A percentile compares a stretch with the other conserved stretches of the same genome.
These are phyloP conservation scores for Pangasius mekongensis DNA, from an alignment of 2,797 vertebrate species.

Conservation along the genomic window DNA sequence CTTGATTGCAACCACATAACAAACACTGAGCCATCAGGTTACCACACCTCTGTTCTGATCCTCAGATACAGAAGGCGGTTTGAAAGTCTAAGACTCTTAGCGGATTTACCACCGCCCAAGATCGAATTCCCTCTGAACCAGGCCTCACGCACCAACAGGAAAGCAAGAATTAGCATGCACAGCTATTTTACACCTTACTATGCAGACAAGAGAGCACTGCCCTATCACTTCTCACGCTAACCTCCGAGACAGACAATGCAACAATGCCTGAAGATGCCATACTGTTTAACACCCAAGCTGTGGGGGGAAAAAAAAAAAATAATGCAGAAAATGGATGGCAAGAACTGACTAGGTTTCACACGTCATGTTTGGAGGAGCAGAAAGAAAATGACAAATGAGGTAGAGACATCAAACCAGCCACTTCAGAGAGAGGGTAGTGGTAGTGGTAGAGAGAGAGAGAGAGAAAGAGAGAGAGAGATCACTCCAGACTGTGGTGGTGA, in stretches of 20 bases:
- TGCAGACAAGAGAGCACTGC: conserved; percentile 60
- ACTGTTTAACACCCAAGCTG: conserved; percentile 47
- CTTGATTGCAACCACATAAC: conserved; percentile 76
- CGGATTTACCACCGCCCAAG: conserved; percentile 28
- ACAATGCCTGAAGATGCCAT: conserved; percentile 57
- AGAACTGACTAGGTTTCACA: conserved; percentile 64
- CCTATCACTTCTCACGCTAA: conserved; percentile 56
- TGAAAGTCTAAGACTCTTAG: conserved; percentile 51
- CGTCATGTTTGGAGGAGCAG: conserved; percentile 48
- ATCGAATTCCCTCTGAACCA: conserved; percentile 15
- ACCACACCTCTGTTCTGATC: conserved; percentile 62
- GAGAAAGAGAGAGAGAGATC: conserved; percentile 36
- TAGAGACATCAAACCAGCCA: conserved; percentile 70
- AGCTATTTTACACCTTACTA: conserved; percentile 68
- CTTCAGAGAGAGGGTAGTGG: conserved; percentile 43
- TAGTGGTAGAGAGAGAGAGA: not conserved
- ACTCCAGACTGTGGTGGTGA: conserved; percentile 34
- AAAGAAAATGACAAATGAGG: conserved; percentile 70
- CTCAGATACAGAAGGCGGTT: conserved; percentile 54
- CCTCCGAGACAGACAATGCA: conserved; percentile 59
- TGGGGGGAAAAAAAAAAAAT: not conserved
- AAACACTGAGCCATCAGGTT: conserved; percentile 65
- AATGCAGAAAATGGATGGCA: conserved; percentile 40
- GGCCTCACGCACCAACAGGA: conserved; percentile 59
- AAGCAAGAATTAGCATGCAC: conserved; percentile 69